These are phyloP conservation scores for Ostrea edulis DNA, from an alignment of 1,140 invertebrate species.

Conservation along the genomic window DNA sequence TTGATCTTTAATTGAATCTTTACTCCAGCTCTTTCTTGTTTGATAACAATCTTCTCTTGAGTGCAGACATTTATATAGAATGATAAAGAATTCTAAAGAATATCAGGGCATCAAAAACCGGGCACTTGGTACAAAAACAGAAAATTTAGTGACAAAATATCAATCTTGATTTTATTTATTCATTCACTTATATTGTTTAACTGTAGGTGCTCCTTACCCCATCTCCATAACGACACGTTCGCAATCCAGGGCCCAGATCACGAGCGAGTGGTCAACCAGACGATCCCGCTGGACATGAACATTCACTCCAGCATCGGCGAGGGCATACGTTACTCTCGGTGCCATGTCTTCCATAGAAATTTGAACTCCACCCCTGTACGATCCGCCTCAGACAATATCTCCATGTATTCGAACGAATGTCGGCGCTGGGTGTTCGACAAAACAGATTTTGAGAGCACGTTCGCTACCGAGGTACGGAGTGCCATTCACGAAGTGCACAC, in stretches of 20 bases:
- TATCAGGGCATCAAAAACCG: too few relatives aligned
- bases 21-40: too few relatives aligned
- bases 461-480: conserved; percentile 46
- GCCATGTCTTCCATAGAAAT: neutral
- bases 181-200: neutral
- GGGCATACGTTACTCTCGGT: conserved; percentile 66
- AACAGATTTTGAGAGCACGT: conserved; percentile 43
- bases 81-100: too few relatives aligned
- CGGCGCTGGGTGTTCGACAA: conserved; percentile 56
- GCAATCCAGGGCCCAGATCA: conserved; percentile 29
- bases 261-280: conserved; percentile 27
- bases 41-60: too few relatives aligned
- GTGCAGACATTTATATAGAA: too few relatives aligned
- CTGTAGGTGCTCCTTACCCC: conserved; percentile 42
- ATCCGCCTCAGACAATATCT: neutral
- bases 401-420: conserved; percentile 37
- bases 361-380: neutral
- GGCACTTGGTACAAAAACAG: too few relatives aligned
- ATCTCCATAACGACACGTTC: conserved; percentile 45
- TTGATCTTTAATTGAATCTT: too few relatives aligned
- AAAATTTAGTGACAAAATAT: too few relatives aligned
- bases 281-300: conserved; percentile 17
- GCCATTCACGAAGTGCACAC: neutral
- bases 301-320: conserved; percentile 83
- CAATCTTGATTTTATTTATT: neutral